Evolutionary conservation across 2,797 vertebrate genomes (phyloP), one percentile per base, ranked within the genome.

Genomic region (Peromyscus attwateri): DNA sequence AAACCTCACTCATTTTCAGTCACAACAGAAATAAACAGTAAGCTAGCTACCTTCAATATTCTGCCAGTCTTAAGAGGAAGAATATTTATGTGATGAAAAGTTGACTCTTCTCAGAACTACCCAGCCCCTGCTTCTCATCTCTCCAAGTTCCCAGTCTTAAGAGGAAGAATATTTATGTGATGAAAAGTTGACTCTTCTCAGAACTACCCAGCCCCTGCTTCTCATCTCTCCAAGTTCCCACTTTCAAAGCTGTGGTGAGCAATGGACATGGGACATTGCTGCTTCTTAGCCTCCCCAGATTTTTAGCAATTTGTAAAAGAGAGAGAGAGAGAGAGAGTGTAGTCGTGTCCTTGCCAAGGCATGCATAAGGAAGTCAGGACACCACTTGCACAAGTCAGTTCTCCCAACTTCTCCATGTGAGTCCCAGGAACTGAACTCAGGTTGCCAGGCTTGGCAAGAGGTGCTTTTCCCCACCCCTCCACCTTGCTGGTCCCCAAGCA

Each of bases 1-100:
- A 92, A 71, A 68, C 79, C 87, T 94, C 57, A 80, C 87, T 95
- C 89, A 60, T 85, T 95, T 92, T 92, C 60, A 96, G 70, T 92
- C 75, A 93, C 71, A 76, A 89, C 89, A 91, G 82, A 95, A 93
- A 96, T 90, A 80, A 94, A 92, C n/a, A 93, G 62, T 84, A 52
- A 79, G 85, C 60, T 55, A 91, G 57, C 94, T 84, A 89, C 71
- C 83, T 79, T 87, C 79, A 70, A n/a, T 85, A 85, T n/a, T 34
- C 43, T 68, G 43, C 17, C 43, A 85, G 43, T 4, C 40, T 46
- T 49, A 49, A 13, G n/a, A 49, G 64, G 64, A 70, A 70, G 64
- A 70, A n/a, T n/a, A 85, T 91, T 71, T 29, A 73, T 27, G 57
- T 10, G 95, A 91, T 8, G 70, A 82, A 95, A 89, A 11, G 70